Base-by-base conservation (phyloP, 2,113 vertebrate species). In the Bombycilla garrulus region DNA sequence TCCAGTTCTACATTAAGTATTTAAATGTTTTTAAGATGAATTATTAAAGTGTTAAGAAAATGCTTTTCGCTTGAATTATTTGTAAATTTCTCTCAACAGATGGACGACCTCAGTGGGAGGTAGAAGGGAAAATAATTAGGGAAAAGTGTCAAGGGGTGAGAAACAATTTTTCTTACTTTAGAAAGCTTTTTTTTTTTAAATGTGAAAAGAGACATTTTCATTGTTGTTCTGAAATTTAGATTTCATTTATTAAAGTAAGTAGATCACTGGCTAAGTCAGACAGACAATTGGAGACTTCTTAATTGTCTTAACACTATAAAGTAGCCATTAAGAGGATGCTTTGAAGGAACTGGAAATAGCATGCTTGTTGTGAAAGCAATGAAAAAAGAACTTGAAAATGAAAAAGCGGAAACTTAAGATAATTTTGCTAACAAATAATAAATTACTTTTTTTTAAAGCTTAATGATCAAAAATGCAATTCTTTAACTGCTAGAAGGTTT, bases 31-130 rank as follows among this genome's bases (percentile, higher is more conserved):
- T 53, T 53, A 77, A 65, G 58, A 47, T 79, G 0, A 77, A 76
- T 36, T 74, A 60, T 72, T 74, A 50, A 82, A 54, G 6, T 64
- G 22, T n/a, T 64, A 21, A 80, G 60, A 83, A 90, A 78, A 73
- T 95, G 42, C 5, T 90, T 96, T 78, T 93, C 86, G 36, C 76
- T 96, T 97, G 47, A 97, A 91, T 95, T 95, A 40, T 84, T 87
- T 96, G 69, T 95, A 93, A 83, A 66, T 97, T 98, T 98, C 66
- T 98, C 86, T 95, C 72, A 95, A 92, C 96, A 99, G 99, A 99
- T 98, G 99, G 99, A 97, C 97, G 99, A 95, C 99, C 99, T 94
- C 99, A 99, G 33, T 99, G 99, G 99, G 99, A 99, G 89, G 99
- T 99, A 91, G 99, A 99, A 97, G 99, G 99, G 81, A 99, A 99